Percentiles rank a stretch among this genome's conserved stretches.
Conservation (phyloP, 2,113 vertebrate species). For the Hippocampus guttulatus region DNA sequence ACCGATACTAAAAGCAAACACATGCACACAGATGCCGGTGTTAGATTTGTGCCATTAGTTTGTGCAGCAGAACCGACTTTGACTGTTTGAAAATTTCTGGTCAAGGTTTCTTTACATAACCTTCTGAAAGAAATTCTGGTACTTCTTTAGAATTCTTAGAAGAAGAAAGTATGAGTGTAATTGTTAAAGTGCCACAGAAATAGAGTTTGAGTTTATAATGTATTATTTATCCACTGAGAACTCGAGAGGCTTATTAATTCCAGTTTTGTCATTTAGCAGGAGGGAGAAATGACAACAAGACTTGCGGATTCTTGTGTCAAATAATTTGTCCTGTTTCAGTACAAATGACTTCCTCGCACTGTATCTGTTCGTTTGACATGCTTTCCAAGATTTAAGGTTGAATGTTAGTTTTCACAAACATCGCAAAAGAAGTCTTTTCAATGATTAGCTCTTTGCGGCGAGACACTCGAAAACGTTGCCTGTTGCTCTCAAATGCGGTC, state of each 20-base stretch:
- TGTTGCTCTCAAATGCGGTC: background rate
- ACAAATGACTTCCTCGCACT: background rate
- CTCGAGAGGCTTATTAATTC: no score
- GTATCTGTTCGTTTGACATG: background rate
- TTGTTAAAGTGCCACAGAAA: no score
- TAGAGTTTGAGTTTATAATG: no score
- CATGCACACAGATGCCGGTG: constrained; percentile 11
- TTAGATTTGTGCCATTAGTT: background rate
- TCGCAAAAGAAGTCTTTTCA: background rate
- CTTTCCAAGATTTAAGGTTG: background rate
- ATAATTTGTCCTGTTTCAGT: background rate
- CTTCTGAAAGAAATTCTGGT: no score
- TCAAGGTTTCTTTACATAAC: background rate
- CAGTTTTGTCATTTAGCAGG: no score
- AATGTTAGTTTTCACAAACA: background rate
- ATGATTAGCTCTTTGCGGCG: background rate
- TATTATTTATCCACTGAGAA: no score
- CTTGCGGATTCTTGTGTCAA: background rate
- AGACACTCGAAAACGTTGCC: background rate
- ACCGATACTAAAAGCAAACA: constrained; percentile 83
- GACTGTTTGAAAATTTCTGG: background rate
- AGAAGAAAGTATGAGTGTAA: no score
- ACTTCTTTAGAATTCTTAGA: no score
- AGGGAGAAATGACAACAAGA: background rate
- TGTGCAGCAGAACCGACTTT: background rate